Base-by-base conservation (phyloP, 2,797 vertebrate genomes). In the Myotis planiceps region DNA sequence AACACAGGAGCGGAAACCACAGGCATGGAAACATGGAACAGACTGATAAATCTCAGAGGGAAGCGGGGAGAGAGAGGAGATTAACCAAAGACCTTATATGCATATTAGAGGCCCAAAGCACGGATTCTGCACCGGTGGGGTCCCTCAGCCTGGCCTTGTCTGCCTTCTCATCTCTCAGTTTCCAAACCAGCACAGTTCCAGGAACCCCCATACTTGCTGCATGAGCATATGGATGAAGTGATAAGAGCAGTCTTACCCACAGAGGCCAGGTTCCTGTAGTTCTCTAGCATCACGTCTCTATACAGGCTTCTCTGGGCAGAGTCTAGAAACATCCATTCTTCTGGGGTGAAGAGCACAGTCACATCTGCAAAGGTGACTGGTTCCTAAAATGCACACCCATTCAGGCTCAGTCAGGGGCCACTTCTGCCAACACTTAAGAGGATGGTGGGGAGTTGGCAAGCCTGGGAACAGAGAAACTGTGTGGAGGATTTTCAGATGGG, bases 231-330 rank as follows among this genome's bases (percentile, higher is more conserved):
- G 29, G 37, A 65, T 55, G n/a, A 86, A 15, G n/a, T 8, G 0
- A 9, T 0, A 0, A 76, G 34, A 29, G 3, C 4, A 27, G n/a
- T 72, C 93, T 96, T 97, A 97, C 90, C 95, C 60, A 95, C 65
- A 7, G 66, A 86, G 6, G 84, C 45, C 87, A 96, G 42, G 85
- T 96, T 97, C 81, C 88, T 93, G 27, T 87, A 97, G 88, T 93
- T 97, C 45, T 97, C 96, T 90, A 95, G 90, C 95, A 97, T 97
- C 82, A 96, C 87, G 0, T 97, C 92, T 74, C 90, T 87, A 85
- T 96, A 97, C 15, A 97, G 81, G 34, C 25, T 94, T 45, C 85
- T 95, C 90, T 97, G 96, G 3, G 60, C 27, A 49, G 84, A 86
- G 49, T 96, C 96, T 42, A 97, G 81, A 74, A 92, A 92, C 18